A percentile compares a stretch with the other conserved stretches of the same genome.
Conservation (phyloP, 2,888 invertebrate species). For the Acronicta leporina region DNA sequence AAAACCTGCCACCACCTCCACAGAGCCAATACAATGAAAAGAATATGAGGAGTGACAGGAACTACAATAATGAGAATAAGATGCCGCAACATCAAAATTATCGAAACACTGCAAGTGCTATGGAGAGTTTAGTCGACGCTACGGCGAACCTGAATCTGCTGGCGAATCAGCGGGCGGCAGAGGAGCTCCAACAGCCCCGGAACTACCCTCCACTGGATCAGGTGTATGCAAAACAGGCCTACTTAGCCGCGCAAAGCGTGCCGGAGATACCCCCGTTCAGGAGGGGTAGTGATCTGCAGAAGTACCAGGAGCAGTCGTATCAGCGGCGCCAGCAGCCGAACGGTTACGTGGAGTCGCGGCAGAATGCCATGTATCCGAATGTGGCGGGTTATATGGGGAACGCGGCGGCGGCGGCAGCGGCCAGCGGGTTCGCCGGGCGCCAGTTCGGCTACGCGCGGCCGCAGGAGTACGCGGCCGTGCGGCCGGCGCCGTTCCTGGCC, state of each 20-base stretch:
- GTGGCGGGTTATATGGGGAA: slow-evolving; percentile 46
- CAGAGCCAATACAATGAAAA: slow-evolving; percentile 73
- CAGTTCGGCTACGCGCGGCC: slow-evolving; percentile 72
- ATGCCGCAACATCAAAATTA: slow-evolving; percentile 61
- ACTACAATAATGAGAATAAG: slow-evolving; percentile 69
- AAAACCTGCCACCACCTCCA: slow-evolving; percentile 59
- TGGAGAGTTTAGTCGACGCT: slow-evolving; percentile 79
- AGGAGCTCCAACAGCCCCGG: slow-evolving; percentile 63
- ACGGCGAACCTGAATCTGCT: slow-evolving; percentile 76
- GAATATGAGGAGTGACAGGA: slow-evolving; percentile 70
- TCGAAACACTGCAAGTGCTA: slow-evolving; percentile 65
- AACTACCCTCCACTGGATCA: slow-evolving; percentile 73
- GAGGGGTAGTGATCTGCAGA: slow-evolving; percentile 64
- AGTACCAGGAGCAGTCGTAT: slow-evolving; percentile 76
- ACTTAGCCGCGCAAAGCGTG: slow-evolving; percentile 64
- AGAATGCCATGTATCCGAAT: slow-evolving; percentile 53
- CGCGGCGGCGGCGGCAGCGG: slow-evolving; percentile 41
- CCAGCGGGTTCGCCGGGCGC: slow-evolving; percentile 60
- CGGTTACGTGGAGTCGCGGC: slow-evolving; percentile 77
- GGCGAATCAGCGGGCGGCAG: slow-evolving; percentile 67
- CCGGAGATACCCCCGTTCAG: slow-evolving; percentile 74
- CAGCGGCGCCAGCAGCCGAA: slow-evolving; percentile 73
- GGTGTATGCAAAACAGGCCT: slow-evolving; percentile 57
- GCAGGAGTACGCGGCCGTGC: slow-evolving; percentile 69
- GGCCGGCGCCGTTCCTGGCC: slow-evolving; percentile 78